A percentile compares a stretch with the other conserved stretches of the same genome.
These are phyloP conservation scores for Pangasianodon gigas DNA, from an alignment of 2,113 vertebrate species.

Conservation along the genomic window DNA sequence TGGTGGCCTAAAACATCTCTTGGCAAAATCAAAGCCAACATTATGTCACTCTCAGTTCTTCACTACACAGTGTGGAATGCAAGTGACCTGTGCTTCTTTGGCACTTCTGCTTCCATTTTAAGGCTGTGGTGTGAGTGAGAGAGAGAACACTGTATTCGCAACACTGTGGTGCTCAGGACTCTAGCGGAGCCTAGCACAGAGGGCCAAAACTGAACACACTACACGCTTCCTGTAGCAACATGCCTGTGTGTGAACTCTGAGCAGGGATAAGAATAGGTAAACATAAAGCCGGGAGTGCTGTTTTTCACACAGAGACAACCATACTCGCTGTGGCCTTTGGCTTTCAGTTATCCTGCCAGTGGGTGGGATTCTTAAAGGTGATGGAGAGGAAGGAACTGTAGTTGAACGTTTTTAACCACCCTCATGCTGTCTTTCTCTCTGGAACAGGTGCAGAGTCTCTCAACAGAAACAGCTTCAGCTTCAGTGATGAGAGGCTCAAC, in stretches of 20 bases:
- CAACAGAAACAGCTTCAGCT: slow-evolving; percentile 88
- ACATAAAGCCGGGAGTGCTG: background rate
- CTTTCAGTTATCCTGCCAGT: slow-evolving; percentile 19
- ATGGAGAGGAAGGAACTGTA: slow-evolving; percentile 50
- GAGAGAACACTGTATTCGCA: background rate
- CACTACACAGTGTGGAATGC: slow-evolving; percentile 9
- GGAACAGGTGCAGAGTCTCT: slow-evolving; percentile 87
- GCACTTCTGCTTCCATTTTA: slow-evolving; percentile 24
- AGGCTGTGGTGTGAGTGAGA: slow-evolving; percentile 14
- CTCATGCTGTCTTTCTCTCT: slow-evolving; percentile 23
- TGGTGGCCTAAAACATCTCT: slow-evolving; percentile 40
- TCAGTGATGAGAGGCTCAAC: slow-evolving; percentile 92
- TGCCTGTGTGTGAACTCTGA: slow-evolving; percentile 3
- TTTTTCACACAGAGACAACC: slow-evolving; percentile 14
- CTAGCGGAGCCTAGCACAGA: background rate
- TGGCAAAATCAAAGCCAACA: slow-evolving; percentile 36
- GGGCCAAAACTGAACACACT: background rate
- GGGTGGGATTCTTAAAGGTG: slow-evolving; percentile 18
- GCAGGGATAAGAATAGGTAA: slow-evolving; percentile 24
- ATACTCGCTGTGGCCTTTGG: slow-evolving; percentile 6
- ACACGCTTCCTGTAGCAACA: slow-evolving; percentile 23
- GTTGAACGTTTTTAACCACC: slow-evolving; percentile 41
- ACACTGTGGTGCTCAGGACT: background rate
- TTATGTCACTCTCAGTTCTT: slow-evolving; percentile 46
- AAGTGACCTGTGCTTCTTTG: background rate